Evolutionary conservation across 2,888 invertebrate species (phyloP), one percentile per base, ranked within the genome.

Genomic region (Philhelius pedissequus): DNA sequence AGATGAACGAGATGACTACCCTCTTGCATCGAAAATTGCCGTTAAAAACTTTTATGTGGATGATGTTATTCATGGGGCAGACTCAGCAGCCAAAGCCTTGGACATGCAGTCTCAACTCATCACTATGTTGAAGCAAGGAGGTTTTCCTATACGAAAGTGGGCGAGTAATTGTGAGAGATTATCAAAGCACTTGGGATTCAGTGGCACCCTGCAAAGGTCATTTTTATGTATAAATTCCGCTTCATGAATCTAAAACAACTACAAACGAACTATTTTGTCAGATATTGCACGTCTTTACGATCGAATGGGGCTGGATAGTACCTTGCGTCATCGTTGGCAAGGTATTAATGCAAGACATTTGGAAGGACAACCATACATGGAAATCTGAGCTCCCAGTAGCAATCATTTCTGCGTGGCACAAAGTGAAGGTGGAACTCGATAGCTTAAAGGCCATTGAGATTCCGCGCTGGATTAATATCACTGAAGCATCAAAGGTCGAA

Each of bases 191-290:
- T n/a, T n/a, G n/a, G n/a, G n/a, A n/a, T n/a, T n/a, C n/a, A n/a
- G n/a, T n/a, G n/a, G n/a, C n/a, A n/a, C n/a, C n/a, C n/a, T n/a
- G n/a, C n/a, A n/a, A n/a, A n/a, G n/a, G n/a, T n/a, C n/a, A n/a
- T n/a, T n/a, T n/a, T n/a, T n/a, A 32, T 11, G 11, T 32, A 32
- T 3, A 8, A 40, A 15, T 40, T 15, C 32, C 32, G 11, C 11
- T 32, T 32, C 54, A 18, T 1, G 18, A 54, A 18, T 11, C 1
- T 11, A 32, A 32, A 9, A 32, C 0, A 8, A 52, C 9, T 15
- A 66, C 54, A 8, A 79, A 69, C 64, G 70, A 2, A 38, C n/a
- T 13, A 38, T 38, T 2, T n/a, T n/a, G 38, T 38, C 38, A n/a
- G 38, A 38, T 38, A 13, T 38, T 38, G 38, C 38, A n/a, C 38